These are phyloP conservation scores for Vollenhovia emeryi DNA, from an alignment of 1,140 invertebrate species.

Conservation along the genomic window DNA sequence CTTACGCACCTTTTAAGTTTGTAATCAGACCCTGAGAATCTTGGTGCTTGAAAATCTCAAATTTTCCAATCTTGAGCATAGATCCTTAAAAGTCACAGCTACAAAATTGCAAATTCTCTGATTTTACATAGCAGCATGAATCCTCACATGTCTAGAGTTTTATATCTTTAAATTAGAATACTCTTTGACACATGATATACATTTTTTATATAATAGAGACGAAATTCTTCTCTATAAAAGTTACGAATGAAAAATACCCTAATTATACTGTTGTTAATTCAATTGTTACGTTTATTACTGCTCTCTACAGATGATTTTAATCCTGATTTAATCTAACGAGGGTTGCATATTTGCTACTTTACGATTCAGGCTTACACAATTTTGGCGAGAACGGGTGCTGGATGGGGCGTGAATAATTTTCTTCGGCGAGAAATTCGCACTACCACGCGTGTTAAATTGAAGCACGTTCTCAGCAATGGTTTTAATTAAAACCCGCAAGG, in stretches of 20 bases:
- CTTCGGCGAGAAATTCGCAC: constrained; percentile 12
- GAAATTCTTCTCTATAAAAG: neutral
- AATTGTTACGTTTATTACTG: neutral
- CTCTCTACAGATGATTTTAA: neutral
- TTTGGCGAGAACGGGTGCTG: neutral
- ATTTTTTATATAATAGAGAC: neutral
- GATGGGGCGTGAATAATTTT: constrained; percentile 10
- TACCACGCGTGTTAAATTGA: constrained; percentile 17
- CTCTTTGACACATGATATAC: neutral
- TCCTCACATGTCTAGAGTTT: neutral
- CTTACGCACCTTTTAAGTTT: neutral
- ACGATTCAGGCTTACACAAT: neutral
- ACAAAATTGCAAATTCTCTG: too few species aligned
- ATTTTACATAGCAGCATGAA: too few species aligned
- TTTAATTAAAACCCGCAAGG: constrained; percentile 53
- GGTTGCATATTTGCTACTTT: neutral
- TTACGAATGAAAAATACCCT: neutral
- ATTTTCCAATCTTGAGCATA: neutral
- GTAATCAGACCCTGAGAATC: neutral
- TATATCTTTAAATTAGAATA: neutral
- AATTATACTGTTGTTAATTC: neutral
- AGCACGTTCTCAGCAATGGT: constrained; percentile 39
- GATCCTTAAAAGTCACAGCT: neutral
- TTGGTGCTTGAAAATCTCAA: neutral
- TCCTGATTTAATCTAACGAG: neutral